Percentiles rank a stretch among this genome's conserved stretches.
Evolutionary conservation across 1,140 invertebrate species (phyloP).

Genomic region (Zaprionus gabonicus): DNA sequence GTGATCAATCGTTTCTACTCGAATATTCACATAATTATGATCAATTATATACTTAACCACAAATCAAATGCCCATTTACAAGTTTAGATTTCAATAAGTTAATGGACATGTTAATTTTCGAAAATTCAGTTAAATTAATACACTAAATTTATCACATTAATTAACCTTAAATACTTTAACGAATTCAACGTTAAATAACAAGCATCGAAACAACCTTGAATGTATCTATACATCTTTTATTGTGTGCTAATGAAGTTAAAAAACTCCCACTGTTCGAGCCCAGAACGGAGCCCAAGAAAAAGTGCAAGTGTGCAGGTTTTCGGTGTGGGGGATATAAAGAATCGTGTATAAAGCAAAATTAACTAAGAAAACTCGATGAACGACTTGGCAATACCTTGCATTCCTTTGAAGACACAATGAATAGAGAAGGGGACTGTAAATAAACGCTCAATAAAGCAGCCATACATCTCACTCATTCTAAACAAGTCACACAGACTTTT

Average conservation of each 20-base stretch:
- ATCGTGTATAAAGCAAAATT: slow-evolving; percentile 4
- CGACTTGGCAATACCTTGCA: neutral
- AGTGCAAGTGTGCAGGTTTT: slow-evolving; percentile 55
- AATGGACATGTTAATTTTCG: slow-evolving; percentile 41
- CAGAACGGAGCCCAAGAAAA: slow-evolving; percentile 45
- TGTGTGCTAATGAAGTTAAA: slow-evolving; percentile 74
- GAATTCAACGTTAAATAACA: slow-evolving; percentile 52
- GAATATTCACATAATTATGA: neutral
- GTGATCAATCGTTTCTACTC: neutral
- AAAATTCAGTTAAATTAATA: slow-evolving; percentile 39
- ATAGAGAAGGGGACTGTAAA: neutral
- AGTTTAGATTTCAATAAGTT: slow-evolving; percentile 34
- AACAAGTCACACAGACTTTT: neutral
- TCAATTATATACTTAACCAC: slow-evolving; percentile 5
- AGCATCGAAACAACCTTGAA: slow-evolving; percentile 9
- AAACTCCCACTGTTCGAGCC: slow-evolving; percentile 59
- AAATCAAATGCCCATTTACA: slow-evolving; percentile 37
- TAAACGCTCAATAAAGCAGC: neutral
- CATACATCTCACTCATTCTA: neutral
- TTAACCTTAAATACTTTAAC: slow-evolving; percentile 37
- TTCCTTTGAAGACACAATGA: too few species aligned
- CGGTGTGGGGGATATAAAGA: slow-evolving; percentile 34
- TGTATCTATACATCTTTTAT: slow-evolving; percentile 51
- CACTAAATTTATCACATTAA: slow-evolving; percentile 17
- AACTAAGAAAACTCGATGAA: neutral